Conservation (phyloP, 2,113 vertebrate species). For the Hyla sarda region DNA sequence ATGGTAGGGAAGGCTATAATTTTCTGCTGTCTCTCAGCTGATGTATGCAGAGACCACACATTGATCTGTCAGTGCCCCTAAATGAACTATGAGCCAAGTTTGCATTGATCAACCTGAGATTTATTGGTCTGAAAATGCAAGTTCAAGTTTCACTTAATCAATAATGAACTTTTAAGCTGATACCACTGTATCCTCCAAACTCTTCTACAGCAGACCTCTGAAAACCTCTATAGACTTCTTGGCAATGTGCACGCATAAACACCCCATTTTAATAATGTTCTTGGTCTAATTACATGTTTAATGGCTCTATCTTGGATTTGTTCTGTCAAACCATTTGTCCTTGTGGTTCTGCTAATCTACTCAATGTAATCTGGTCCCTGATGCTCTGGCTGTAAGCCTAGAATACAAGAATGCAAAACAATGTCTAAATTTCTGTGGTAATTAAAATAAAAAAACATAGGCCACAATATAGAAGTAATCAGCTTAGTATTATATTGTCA, state of each 20-base stretch:
- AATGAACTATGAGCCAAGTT: slow-evolving; percentile 47
- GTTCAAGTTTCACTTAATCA: slow-evolving; percentile 31
- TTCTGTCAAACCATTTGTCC: slow-evolving; percentile 41
- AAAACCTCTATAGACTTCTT: slow-evolving; percentile 32
- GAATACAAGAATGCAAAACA: background rate
- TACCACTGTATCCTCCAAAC: background rate
- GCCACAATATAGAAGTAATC: background rate
- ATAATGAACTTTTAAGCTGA: slow-evolving; percentile 17
- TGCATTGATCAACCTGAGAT: background rate
- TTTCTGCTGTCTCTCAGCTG: slow-evolving; percentile 55
- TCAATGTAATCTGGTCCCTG: slow-evolving; percentile 33
- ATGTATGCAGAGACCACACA: slow-evolving; percentile 43
- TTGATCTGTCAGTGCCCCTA: background rate
- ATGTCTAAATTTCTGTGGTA: background rate
- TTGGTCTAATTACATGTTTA: slow-evolving; percentile 44
- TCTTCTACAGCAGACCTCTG: background rate
- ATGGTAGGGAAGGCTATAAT: slow-evolving; percentile 44
- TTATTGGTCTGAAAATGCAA: background rate
- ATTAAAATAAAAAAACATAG: background rate
- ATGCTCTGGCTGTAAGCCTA: slow-evolving; percentile 33
- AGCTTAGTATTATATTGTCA: background rate
- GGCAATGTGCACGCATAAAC: background rate
- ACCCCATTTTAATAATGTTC: slow-evolving; percentile 6
- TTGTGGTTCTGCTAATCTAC: slow-evolving; percentile 45
- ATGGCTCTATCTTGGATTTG: slow-evolving; percentile 25